Conservation (phyloP, 1,140 invertebrate genomes). For the Phymastichus coffea region DNA sequence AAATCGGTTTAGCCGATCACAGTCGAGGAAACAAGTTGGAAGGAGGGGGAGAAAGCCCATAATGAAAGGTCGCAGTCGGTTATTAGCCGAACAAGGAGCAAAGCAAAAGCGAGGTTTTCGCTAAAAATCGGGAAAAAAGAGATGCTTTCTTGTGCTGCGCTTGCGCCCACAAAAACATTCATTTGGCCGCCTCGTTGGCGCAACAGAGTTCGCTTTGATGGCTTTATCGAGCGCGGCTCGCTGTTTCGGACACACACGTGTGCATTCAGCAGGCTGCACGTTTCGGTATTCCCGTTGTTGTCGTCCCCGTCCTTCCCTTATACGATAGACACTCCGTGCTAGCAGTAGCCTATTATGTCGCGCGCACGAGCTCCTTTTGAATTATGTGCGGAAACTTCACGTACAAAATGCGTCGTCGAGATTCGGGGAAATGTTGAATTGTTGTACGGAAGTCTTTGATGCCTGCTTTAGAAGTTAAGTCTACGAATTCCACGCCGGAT, state of each 20-base stretch:
- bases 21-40: background rate
- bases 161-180: background rate
- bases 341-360: constrained; percentile 8
- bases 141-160: background rate
- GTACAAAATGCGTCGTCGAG: constrained; percentile 1
- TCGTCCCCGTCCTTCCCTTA: background rate
- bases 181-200: constrained; percentile 1
- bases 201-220: constrained; percentile 18
- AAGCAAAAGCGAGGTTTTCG: constrained; percentile 22
- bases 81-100: constrained; percentile 30
- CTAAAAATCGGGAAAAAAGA: constrained; percentile 15
- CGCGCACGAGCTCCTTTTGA: constrained; percentile 14
- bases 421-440: constrained; percentile 19
- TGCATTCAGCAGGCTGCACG: background rate
- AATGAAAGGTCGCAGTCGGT: constrained; percentile 17
- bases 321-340: too few relatives aligned
- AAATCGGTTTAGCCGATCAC: constrained; percentile 35
- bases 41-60: constrained; percentile 4
- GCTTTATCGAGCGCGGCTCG: constrained; percentile 16
- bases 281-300: too few relatives aligned
- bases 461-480: constrained; percentile 25
- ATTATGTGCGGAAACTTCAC: constrained; percentile 8
- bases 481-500: constrained; percentile 3
- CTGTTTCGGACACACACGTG: background rate
- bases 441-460: constrained; percentile 15